phyloP scores from a whole-genome alignment of 2,797 vertebrate species.

The Lepilemur septentrionalis region DNA sequence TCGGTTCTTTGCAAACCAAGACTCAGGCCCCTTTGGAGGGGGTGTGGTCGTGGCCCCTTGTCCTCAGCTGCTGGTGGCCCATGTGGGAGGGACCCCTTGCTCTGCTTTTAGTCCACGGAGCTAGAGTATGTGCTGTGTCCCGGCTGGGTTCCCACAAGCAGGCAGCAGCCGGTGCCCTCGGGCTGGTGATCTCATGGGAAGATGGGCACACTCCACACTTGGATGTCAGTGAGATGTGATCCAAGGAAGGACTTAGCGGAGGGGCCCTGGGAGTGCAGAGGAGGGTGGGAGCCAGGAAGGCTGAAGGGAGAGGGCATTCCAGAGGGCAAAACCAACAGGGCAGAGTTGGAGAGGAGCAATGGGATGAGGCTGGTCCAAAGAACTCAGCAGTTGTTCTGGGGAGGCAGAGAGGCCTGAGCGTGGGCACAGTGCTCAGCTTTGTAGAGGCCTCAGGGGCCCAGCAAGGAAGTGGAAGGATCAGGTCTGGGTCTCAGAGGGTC shows the following conservation, averaged over 20 bases:
- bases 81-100: too few species aligned
- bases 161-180: background rate
- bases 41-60: rapidly evolving
- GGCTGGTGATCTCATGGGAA: rapidly evolving
- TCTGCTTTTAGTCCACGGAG: too few species aligned
- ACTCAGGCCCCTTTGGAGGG: background rate
- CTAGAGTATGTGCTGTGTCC: rapidly evolving
- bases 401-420: background rate
- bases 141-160: rapidly evolving
- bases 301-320: background rate
- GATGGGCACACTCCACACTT: rapidly evolving
- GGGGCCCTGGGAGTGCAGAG: background rate
- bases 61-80: rapidly evolving
- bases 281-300: background rate
- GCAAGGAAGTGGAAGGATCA: rapidly evolving
- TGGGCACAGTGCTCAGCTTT: background rate
- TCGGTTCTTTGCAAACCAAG: background rate
- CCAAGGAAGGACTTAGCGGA: background rate
- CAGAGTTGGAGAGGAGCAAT: rapidly evolving
- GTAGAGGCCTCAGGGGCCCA: rapidly evolving
- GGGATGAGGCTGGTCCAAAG: too few species aligned
- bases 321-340: background rate
- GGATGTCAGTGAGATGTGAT: background rate
- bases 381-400: rapidly evolving
- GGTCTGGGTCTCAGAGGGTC: too few species aligned